These are phyloP conservation scores for Squalus acanthias DNA, from an alignment of 2,797 vertebrate species.

Conservation along the genomic window DNA sequence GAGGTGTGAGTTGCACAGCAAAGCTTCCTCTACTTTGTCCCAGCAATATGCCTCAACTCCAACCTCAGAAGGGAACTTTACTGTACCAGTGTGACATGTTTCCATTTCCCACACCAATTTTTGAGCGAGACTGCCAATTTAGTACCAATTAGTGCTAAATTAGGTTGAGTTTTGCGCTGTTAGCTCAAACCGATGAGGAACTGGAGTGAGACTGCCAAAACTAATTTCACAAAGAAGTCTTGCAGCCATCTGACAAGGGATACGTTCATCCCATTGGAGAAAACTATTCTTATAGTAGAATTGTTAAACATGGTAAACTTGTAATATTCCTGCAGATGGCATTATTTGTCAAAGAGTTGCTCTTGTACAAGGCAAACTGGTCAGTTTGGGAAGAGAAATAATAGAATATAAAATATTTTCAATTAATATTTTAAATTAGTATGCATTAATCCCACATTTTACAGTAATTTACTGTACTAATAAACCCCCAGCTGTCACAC, in stretches of 20 bases:
- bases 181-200: neutral
- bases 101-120: neutral
- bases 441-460: conserved; percentile 32
- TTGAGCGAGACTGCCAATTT: neutral
- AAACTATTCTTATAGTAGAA: neutral
- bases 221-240: neutral
- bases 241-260: neutral
- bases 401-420: conserved; percentile 33
- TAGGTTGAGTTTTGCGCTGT: neutral
- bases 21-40: neutral
- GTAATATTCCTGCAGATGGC: conserved; percentile 27
- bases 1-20: neutral
- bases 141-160: neutral
- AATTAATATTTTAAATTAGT: conserved; percentile 33
- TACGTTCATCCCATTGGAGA: too few species aligned
- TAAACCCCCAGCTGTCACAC: conserved; percentile 31
- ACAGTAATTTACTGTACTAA: conserved; percentile 37
- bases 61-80: neutral
- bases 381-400: conserved; percentile 9
- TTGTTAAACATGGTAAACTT: neutral
- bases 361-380: neutral
- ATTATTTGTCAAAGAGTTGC: conserved; percentile 23
- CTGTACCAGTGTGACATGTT: neutral
- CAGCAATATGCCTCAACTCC: neutral
- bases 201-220: neutral